These are phyloP conservation scores for Menidia beryllina DNA, from an alignment of 2,113 vertebrate genomes.

Conservation along the genomic window DNA sequence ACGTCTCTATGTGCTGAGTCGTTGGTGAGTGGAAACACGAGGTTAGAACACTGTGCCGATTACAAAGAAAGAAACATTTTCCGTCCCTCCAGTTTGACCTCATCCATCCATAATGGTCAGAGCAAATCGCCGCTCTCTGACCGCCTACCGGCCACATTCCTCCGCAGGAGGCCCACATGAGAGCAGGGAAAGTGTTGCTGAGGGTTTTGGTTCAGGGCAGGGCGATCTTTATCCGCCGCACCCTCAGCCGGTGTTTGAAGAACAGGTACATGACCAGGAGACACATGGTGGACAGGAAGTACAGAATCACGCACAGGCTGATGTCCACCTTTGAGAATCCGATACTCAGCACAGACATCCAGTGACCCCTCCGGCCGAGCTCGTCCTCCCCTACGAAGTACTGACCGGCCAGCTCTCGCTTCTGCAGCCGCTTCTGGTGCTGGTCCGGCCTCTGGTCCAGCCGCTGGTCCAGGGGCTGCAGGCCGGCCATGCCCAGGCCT, in stretches of 20 bases:
- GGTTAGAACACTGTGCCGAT: not conserved
- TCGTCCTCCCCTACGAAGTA: constrained; percentile 47
- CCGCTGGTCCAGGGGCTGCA: constrained; percentile 63
- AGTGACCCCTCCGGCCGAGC: constrained; percentile 62
- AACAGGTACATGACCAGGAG: constrained; percentile 89
- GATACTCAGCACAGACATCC: constrained; percentile 85
- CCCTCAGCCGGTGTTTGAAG: constrained; percentile 83
- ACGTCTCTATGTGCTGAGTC: constrained; percentile 6
- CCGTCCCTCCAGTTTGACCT: not conserved
- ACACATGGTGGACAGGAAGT: constrained; percentile 88
- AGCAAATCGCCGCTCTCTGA: not conserved
- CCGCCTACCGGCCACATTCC: constrained; percentile 35
- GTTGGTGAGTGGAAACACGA: not conserved
- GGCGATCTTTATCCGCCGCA: constrained; percentile 69
- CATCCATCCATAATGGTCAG: not conserved
- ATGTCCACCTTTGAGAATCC: constrained; percentile 90
- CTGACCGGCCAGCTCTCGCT: constrained; percentile 66
- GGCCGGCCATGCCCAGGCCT: constrained; percentile 58
- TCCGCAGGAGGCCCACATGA: constrained; percentile 24
- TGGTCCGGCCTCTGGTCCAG: constrained; percentile 8
- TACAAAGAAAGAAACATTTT: constrained; percentile 2
- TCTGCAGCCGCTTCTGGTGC: constrained; percentile 56
- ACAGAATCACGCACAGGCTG: constrained; percentile 90
- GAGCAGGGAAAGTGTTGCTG: constrained; percentile 3
- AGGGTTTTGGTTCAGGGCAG: constrained; percentile 61